phyloP scores from a whole-genome alignment of 2,888 invertebrate genomes.

The Andrena camellia region DNA sequence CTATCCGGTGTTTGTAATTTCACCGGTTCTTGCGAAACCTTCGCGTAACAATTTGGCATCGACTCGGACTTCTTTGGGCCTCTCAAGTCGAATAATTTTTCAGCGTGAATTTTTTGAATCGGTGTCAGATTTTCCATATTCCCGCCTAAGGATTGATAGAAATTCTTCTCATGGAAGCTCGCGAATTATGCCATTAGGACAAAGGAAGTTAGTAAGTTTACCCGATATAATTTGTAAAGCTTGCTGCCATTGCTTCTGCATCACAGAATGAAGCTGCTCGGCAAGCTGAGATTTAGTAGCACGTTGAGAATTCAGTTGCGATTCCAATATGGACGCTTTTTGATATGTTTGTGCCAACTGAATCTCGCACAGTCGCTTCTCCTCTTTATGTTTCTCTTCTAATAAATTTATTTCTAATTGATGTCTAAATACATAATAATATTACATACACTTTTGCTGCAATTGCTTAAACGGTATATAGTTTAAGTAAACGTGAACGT shows the following conservation, averaged over 20 bases:
- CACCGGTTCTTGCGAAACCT: conserved; percentile 73
- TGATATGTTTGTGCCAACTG: conserved; percentile 90
- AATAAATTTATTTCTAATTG: conserved; percentile 91
- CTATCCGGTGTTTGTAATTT: conserved; percentile 61
- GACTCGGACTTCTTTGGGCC: conserved; percentile 75
- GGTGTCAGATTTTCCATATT: conserved; percentile 77
- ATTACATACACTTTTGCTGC: neutral
- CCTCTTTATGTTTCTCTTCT: conserved; percentile 93
- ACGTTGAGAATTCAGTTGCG: conserved; percentile 86
- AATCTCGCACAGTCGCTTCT: conserved; percentile 90
- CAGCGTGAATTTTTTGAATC: conserved; percentile 76
- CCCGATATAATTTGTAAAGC: conserved; percentile 89
- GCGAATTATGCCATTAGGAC: neutral
- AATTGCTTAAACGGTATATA: neutral
- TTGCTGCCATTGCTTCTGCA: conserved; percentile 94
- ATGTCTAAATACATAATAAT: conserved; percentile 86
- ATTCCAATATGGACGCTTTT: conserved; percentile 89
- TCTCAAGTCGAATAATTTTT: conserved; percentile 78
- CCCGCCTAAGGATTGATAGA: conserved; percentile 71
- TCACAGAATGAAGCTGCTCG: conserved; percentile 90
- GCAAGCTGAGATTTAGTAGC: conserved; percentile 89
- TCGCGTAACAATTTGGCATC: conserved; percentile 72
- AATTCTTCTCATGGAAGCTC: neutral
- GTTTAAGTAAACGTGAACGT: conserved; percentile 42
- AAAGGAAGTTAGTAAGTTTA: conserved; percentile 39